A percentile compares a stretch with the other conserved stretches of the same genome.
Conservation (phyloP, 2,113 vertebrate species). For the Brienomyrus brachyistius region DNA sequence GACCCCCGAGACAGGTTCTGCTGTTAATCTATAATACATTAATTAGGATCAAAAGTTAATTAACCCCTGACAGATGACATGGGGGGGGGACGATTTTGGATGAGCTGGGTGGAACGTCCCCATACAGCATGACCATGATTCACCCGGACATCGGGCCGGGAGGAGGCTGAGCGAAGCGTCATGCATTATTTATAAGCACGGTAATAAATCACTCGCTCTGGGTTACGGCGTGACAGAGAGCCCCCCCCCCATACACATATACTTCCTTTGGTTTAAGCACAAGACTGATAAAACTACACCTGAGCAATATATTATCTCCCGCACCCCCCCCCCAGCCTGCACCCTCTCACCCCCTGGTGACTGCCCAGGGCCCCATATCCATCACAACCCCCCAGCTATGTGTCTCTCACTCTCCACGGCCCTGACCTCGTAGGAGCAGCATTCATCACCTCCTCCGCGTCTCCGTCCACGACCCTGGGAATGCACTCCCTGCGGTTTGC, state of each 20-base stretch:
- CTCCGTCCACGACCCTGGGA: not conserved
- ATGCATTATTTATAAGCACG: conserved; percentile 13
- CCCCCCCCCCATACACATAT: not conserved
- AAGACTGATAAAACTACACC: not conserved
- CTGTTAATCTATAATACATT: conserved; percentile 11
- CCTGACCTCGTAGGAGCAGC: not conserved
- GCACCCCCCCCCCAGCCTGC: not conserved
- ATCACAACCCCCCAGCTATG: not conserved
- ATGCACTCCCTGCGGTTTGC: not conserved
- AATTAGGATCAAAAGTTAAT: conserved; percentile 19
- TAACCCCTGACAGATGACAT: conserved; percentile 53
- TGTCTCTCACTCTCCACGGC: not conserved
- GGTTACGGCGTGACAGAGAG: not conserved
- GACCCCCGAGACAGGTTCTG: not conserved
- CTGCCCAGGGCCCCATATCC: not conserved
- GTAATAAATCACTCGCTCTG: not conserved
- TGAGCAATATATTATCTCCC: not conserved
- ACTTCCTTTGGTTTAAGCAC: not conserved
- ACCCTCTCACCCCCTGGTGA: not conserved
- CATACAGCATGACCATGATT: conserved; percentile 32
- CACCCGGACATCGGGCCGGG: conserved; percentile 21
- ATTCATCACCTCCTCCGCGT: not conserved
- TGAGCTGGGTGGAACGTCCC: conserved; percentile 45
- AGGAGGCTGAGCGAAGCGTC: not conserved
- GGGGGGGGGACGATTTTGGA: conserved; percentile 40